These are phyloP conservation scores for Escarpia spicata DNA, from an alignment of 2,888 invertebrate genomes.

Conservation along the genomic window DNA sequence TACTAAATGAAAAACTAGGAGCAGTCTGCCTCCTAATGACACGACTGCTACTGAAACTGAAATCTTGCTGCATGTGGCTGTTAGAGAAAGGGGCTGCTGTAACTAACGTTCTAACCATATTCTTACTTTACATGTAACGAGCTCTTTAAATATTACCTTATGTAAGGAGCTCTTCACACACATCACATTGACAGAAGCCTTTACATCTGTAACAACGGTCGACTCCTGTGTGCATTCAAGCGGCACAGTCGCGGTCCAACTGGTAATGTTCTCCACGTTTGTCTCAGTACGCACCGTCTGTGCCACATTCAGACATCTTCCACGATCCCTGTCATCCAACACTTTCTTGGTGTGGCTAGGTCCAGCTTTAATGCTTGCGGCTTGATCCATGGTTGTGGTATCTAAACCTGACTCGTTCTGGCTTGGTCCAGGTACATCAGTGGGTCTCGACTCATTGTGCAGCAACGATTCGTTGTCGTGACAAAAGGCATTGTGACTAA, in stretches of 20 bases:
- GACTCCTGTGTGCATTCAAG: neutral
- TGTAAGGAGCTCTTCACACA: neutral
- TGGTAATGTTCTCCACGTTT: neutral
- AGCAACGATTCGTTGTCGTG: neutral
- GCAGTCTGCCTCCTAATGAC: too few relatives aligned
- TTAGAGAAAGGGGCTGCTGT: neutral
- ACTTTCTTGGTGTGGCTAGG: neutral
- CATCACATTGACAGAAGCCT: neutral
- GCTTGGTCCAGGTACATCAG: neutral
- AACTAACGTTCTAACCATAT: neutral
- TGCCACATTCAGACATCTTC: neutral
- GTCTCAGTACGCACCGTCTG: neutral
- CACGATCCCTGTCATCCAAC: neutral
- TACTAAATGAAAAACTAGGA: too few relatives aligned
- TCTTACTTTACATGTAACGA: neutral
- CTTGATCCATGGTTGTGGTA: neutral
- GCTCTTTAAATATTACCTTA: neutral
- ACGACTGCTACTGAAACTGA: too few relatives aligned
- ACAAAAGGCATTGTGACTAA: neutral
- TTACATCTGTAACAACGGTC: neutral
- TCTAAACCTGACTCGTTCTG: neutral
- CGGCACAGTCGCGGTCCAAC: neutral
- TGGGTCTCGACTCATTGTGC: neutral
- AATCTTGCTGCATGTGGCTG: too few relatives aligned
- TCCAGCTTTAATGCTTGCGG: neutral